Evolutionary conservation across 2,797 vertebrate species (phyloP), one percentile per base, ranked within the genome.

Genomic region (Petrocephalus schoutedeni): DNA sequence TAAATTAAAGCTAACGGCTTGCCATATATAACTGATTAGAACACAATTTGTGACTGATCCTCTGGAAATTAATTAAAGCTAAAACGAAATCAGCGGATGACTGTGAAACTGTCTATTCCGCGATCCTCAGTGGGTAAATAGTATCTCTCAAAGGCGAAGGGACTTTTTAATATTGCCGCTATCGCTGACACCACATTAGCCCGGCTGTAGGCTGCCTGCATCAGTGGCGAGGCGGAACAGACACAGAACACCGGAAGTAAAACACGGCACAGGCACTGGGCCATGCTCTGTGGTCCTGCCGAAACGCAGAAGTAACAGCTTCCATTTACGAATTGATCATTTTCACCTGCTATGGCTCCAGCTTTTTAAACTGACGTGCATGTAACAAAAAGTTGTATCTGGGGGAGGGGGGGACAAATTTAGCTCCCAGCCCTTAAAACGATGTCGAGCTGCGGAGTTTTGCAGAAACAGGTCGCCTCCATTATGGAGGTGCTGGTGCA

Each of bases 401-500:
- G 28, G 28, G 23, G n/a, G n/a, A 1, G 3, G 41, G 41, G 41
- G 41, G 41, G 41, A 45, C 41, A 3, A 77, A 28, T 28, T 53
- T 23, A 53, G 51, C 21, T 53, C 45, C 45, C n/a, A 28, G 21
- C 4, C 21, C 9, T 64, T 45, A 16, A 51, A 8, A 71, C 45
- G 36, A 87, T 85, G 86, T 58, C 88, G 9, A 74, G 5, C 9
- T 59, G 45, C 58, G 89, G 87, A 32, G 85, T 21, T 1, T 4
- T 95, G n/a, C 93, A 94, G 90, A 86, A 58, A 64, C 92, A 89
- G 61, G 88, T 95, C 0, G 88, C 88, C 77, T 89, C 93, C 91
- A 89, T 95, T 85, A 86, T 96, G 91, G 93, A 95, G 88, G 59
- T 87, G 2, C 91, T 95, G 90, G 90, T 95, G 4, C 91, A 87